Percentiles rank a stretch among this genome's conserved stretches.
Evolutionary conservation across 2,113 vertebrate genomes (phyloP).

Genomic region (Chaenogobius annularis): DNA sequence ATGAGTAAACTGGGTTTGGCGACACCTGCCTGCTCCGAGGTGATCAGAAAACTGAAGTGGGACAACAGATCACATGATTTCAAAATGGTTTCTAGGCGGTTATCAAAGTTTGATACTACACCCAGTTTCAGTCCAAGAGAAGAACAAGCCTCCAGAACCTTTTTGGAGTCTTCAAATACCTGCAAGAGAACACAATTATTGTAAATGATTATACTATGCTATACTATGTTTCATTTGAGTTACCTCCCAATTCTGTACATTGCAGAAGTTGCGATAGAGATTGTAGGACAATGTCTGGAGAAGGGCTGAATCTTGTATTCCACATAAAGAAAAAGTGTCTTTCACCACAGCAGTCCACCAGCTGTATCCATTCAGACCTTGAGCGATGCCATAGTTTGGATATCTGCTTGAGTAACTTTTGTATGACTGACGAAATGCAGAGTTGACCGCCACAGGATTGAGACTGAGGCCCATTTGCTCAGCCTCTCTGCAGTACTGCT

Average conservation of each 20-base stretch:
- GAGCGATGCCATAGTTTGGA: conserved; percentile 85
- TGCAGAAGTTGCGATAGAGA: conserved; percentile 83
- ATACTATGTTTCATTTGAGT: conserved; percentile 12
- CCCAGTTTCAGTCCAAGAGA: conserved; percentile 81
- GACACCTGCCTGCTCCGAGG: conserved; percentile 81
- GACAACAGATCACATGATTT: conserved; percentile 73
- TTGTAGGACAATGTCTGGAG: conserved; percentile 74
- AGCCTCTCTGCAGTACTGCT: conserved; percentile 84
- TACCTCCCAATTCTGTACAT: conserved; percentile 83
- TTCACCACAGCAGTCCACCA: conserved; percentile 86
- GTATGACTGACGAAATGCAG: conserved; percentile 76
- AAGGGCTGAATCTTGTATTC: conserved; percentile 70
- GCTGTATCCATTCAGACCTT: conserved; percentile 79
- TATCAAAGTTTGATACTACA: conserved; percentile 91
- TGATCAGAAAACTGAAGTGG: conserved; percentile 87
- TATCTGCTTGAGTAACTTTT: conserved; percentile 70
- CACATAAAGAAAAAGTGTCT: conserved; percentile 82
- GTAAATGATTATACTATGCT: not conserved
- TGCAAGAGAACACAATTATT: conserved; percentile 30
- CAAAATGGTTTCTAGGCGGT: conserved; percentile 81
- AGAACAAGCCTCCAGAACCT: conserved; percentile 75
- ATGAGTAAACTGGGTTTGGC: conserved; percentile 85
- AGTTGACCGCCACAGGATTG: conserved; percentile 63
- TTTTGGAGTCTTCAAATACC: conserved; percentile 79
- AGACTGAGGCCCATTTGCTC: conserved; percentile 75